Evolutionary conservation across 2,797 vertebrate genomes (phyloP).

Genomic region (Scomberomorus guttatus): DNA sequence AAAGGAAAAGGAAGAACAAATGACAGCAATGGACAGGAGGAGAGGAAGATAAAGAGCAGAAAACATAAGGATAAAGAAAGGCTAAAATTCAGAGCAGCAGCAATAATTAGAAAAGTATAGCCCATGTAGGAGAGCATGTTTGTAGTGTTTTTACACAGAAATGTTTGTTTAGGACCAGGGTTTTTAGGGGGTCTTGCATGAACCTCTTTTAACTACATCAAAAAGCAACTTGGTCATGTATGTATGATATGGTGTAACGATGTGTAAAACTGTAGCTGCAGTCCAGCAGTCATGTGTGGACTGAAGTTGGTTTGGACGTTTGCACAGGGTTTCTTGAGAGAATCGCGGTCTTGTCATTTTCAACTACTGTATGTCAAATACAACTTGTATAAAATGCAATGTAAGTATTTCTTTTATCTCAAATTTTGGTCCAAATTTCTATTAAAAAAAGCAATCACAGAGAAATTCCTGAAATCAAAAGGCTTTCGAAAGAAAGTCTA

Average conservation of each 20-base stretch:
- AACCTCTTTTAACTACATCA: background rate
- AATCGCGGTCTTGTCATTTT: background rate
- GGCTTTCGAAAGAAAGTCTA: constrained; percentile 19
- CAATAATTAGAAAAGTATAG: constrained; percentile 35
- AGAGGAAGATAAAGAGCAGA: constrained; percentile 54
- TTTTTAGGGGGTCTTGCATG: background rate
- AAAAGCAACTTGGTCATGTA: background rate
- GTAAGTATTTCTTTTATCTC: constrained; percentile 14
- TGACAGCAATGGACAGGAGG: constrained; percentile 56
- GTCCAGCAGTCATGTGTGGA: background rate
- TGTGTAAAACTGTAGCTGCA: background rate
- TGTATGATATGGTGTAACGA: background rate
- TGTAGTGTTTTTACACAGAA: constrained; percentile 16
- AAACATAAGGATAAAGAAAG: constrained; percentile 46
- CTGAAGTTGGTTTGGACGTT: no score
- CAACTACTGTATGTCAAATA: background rate
- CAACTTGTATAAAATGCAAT: background rate
- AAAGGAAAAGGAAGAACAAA: constrained; percentile 77
- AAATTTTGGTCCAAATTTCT: background rate
- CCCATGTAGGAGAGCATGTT: background rate
- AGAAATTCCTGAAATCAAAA: constrained; percentile 26
- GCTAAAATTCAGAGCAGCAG: constrained; percentile 37
- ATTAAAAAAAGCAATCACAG: background rate
- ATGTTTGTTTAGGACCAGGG: background rate
- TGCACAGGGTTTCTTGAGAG: background rate